A percentile compares a stretch with the other conserved stretches of the same genome.
Evolutionary conservation across 2,113 vertebrate species (phyloP).

Genomic region (Grantiella picta): DNA sequence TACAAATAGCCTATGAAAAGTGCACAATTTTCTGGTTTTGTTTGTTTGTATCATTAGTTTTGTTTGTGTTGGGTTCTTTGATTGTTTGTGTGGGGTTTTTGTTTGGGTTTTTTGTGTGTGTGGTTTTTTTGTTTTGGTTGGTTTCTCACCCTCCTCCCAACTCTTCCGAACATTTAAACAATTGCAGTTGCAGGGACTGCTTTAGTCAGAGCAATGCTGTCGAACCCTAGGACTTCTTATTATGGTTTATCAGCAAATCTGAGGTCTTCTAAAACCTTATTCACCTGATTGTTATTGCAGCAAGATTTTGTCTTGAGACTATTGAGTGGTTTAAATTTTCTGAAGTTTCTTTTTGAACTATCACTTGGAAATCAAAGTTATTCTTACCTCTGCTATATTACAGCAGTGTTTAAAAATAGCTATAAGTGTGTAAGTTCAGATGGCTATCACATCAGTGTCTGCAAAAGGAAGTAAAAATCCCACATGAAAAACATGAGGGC

Average conservation of each 20-base stretch:
- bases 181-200: background rate
- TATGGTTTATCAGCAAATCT: background rate
- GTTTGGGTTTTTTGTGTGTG: background rate
- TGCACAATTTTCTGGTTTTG: background rate
- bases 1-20: background rate
- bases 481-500: background rate
- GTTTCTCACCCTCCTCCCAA: rapidly evolving
- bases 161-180: background rate
- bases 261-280: background rate
- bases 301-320: background rate
- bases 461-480: background rate
- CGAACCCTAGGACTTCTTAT: background rate
- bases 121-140: background rate
- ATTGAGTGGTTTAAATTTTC: background rate
- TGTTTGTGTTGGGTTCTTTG: background rate
- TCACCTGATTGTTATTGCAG: background rate
- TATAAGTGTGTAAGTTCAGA: background rate
- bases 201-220: background rate
- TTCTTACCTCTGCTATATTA: background rate
- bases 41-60: background rate
- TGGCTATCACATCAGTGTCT: background rate
- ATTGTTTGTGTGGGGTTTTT: background rate
- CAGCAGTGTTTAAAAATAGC: background rate
- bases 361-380: background rate
- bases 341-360: background rate